phyloP scores from a whole-genome alignment of 2,888 invertebrate genomes.

The Lampropteryx suffumata region DNA sequence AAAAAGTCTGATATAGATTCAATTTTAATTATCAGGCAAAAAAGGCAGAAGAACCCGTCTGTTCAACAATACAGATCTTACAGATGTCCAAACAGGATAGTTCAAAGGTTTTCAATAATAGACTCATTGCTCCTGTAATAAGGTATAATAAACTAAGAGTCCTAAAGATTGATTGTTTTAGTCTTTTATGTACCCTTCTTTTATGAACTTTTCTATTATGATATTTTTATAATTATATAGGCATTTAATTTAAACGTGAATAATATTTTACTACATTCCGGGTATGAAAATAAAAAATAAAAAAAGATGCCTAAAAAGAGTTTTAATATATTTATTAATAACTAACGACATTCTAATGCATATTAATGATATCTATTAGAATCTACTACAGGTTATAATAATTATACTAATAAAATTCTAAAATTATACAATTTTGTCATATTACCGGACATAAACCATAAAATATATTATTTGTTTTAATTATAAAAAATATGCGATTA shows the following conservation, averaged over 20 bases:
- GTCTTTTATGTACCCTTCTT: no score
- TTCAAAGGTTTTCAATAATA: background rate
- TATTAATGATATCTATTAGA: no score
- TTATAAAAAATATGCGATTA: no score
- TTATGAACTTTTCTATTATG: conserved; percentile 26
- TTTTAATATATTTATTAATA: no score
- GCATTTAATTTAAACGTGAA: no score
- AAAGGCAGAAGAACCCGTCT: conserved; percentile 32
- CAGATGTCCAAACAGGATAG: conserved; percentile 8
- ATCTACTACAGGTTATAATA: no score
- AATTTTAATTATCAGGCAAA: conserved; percentile 25
- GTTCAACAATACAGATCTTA: conserved; percentile 27
- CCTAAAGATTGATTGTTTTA: no score
- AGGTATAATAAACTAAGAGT: conserved; percentile 8
- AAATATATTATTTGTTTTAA: background rate
- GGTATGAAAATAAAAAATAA: conserved; percentile 12
- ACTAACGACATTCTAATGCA: no score
- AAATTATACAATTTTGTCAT: background rate
- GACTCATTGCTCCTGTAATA: conserved; percentile 5
- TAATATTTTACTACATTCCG: background rate
- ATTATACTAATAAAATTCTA: background rate
- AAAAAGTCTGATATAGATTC: conserved; percentile 11
- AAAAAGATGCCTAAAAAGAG: no score
- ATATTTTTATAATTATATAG: no score
- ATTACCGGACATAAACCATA: conserved; percentile 1